Evolutionary conservation across 37 sponge, comb jelly and placozoan genomes (phyloP).

Genomic region (Dysidea cf. avara): DNA sequence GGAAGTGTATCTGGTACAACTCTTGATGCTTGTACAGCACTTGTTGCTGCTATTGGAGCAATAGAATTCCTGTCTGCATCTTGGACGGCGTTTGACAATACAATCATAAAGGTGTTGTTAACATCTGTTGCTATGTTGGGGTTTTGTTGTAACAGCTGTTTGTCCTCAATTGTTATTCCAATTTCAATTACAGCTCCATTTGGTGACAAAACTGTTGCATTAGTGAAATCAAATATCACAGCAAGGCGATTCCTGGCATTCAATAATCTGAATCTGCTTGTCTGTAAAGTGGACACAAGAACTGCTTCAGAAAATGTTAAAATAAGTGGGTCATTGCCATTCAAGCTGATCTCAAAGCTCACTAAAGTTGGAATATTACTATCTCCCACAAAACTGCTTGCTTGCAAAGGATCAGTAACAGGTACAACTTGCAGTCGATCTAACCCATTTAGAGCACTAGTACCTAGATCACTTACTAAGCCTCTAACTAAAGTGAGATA

Average conservation of each 20-base stretch:
- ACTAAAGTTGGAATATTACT: constrained; percentile 50
- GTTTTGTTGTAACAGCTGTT: constrained; percentile 48
- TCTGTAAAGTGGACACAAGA: constrained; percentile 14
- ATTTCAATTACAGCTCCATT: constrained; percentile 61
- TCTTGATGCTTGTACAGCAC: constrained; percentile 59
- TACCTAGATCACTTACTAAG: constrained; percentile 50
- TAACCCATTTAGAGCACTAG: too few species aligned
- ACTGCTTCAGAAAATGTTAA: constrained; percentile 92
- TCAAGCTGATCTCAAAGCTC: constrained; percentile 73
- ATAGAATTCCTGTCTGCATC: constrained; percentile 61
- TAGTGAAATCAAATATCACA: constrained; percentile 19
- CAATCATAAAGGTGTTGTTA: constrained; percentile 76
- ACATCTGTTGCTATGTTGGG: constrained; percentile 65
- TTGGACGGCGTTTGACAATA: constrained; percentile 45
- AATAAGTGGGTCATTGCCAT: constrained; percentile 60
- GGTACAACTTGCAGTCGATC: constrained; percentile 49
- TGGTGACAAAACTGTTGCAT: constrained; percentile 43
- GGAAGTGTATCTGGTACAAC: constrained; percentile 72
- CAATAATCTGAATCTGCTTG: constrained; percentile 48
- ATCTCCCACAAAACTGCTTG: constrained; percentile 49
- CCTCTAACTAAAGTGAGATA: constrained; percentile 63
- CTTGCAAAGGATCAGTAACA: constrained; percentile 33
- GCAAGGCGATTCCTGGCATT: constrained; percentile 44
- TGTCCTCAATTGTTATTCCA: constrained; percentile 54
- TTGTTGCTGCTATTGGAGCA: constrained; percentile 34